phyloP scores from a whole-genome alignment of 2,113 vertebrate genomes.

The Perognathus longimembris region DNA sequence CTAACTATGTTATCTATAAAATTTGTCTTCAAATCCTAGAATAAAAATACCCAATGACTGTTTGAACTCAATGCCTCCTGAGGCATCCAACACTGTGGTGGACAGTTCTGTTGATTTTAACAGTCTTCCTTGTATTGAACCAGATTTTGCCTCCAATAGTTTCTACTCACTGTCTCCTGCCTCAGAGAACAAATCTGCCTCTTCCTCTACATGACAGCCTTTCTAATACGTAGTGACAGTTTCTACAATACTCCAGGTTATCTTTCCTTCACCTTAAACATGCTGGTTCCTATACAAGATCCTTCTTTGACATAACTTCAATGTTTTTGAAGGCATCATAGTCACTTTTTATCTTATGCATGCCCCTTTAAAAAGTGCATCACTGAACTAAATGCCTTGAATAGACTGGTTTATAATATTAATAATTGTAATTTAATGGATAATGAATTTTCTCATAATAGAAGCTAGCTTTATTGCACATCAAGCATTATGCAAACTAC shows the following conservation, averaged over 20 bases:
- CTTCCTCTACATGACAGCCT: slow-evolving; percentile 51
- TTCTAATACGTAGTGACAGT: slow-evolving; percentile 59
- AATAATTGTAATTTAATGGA: slow-evolving; percentile 11
- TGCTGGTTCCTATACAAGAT: slow-evolving; percentile 24
- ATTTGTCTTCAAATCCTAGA: slow-evolving; percentile 28
- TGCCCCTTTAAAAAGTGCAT: neutral
- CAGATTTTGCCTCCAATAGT: slow-evolving; percentile 28
- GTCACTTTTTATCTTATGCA: slow-evolving; percentile 19
- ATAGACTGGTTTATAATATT: neutral
- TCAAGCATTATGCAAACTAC: neutral
- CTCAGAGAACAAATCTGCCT: slow-evolving; percentile 61
- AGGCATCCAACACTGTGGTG: neutral
- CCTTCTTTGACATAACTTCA: slow-evolving; percentile 34
- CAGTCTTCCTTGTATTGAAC: slow-evolving; percentile 40
- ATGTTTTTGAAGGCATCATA: neutral
- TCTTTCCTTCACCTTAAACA: slow-evolving; percentile 43
- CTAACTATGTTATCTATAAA: slow-evolving; percentile 7
- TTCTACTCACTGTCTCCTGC: slow-evolving; percentile 25
- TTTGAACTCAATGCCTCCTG: slow-evolving; percentile 28
- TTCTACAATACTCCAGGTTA: slow-evolving; percentile 29
- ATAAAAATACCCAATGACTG: slow-evolving; percentile 2
- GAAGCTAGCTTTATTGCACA: neutral
- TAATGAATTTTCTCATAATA: neutral
- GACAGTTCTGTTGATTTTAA: slow-evolving; percentile 58
- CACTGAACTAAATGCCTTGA: neutral